Percentiles rank a stretch among this genome's conserved stretches.
Conservation (phyloP, 92 coral and sea anemone species). For the Chrysogorgia sp. region DNA sequence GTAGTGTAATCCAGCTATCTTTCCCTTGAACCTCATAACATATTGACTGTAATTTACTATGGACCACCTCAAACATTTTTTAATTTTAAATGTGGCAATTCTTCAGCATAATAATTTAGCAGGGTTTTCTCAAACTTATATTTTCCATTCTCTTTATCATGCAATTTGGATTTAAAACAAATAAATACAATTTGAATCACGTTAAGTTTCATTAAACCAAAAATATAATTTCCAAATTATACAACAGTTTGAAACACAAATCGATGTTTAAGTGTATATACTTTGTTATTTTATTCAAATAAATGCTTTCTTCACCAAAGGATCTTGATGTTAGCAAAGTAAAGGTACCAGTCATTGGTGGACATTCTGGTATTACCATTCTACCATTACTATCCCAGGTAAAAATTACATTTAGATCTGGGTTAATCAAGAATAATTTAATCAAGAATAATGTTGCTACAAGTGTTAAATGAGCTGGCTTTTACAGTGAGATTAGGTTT, state of each 20-base stretch:
- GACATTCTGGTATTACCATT: conserved; percentile 95
- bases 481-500: not conserved
- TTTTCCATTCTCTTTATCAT: not conserved
- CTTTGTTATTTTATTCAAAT: not conserved
- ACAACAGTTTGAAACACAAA: too few relatives aligned
- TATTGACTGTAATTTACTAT: not conserved
- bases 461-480: too few relatives aligned
- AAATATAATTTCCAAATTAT: too few relatives aligned
- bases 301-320: conserved; percentile 46
- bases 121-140: not conserved
- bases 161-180: too few relatives aligned
- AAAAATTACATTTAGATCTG: not conserved
- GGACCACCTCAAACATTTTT: not conserved
- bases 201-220: too few relatives aligned
- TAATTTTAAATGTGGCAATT: too few relatives aligned
- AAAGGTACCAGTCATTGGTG: conserved; percentile 91
- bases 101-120: not conserved
- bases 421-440: not conserved
- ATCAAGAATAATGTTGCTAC: too few relatives aligned
- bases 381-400: conserved; percentile 95
- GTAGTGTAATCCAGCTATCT: too few relatives aligned
- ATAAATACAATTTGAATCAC: too few relatives aligned
- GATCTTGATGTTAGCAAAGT: conserved; percentile 81
- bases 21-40: too few relatives aligned
- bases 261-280: too few relatives aligned